Evolutionary conservation across 2,797 vertebrate genomes (phyloP).

Genomic region (Morelia viridis): DNA sequence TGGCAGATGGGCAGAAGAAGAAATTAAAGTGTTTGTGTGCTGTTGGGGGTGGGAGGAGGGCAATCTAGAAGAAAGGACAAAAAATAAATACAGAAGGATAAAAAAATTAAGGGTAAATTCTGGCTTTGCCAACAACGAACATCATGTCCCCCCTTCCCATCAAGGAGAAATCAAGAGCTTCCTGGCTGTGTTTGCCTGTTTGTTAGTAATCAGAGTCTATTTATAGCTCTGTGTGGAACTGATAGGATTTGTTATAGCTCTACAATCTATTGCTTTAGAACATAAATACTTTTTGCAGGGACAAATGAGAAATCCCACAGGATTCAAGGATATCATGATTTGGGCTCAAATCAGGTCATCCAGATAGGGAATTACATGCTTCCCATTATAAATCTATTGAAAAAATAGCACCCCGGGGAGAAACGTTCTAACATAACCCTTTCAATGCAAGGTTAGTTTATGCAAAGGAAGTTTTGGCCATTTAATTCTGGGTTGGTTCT

Average conservation of each 20-base stretch:
- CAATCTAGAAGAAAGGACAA: background rate
- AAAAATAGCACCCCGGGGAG: background rate
- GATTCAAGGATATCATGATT: constrained; percentile 33
- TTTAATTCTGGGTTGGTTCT: background rate
- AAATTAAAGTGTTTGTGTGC: background rate
- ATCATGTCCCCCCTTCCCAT: background rate
- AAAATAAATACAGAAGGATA: constrained; percentile 20
- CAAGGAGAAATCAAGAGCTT: constrained; percentile 64
- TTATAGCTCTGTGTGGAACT: constrained; percentile 50
- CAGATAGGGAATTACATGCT: background rate
- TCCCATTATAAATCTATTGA: background rate
- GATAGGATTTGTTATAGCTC: constrained; percentile 35
- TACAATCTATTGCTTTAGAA: constrained; percentile 62
- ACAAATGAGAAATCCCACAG: constrained; percentile 59
- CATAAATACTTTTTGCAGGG: constrained; percentile 16
- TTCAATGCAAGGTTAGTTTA: background rate
- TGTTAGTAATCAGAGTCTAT: constrained; percentile 66
- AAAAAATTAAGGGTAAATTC: constrained; percentile 9
- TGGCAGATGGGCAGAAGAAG: constrained; percentile 13
- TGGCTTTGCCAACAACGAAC: constrained; percentile 13
- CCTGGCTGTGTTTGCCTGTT: constrained; percentile 65
- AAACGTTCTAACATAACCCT: background rate
- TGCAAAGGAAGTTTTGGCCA: background rate
- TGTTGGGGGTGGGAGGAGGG: rapidly evolving
- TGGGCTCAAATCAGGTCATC: background rate